These are phyloP conservation scores for Gymnodraco acuticeps DNA, from an alignment of 2,797 vertebrate species.

Conservation along the genomic window DNA sequence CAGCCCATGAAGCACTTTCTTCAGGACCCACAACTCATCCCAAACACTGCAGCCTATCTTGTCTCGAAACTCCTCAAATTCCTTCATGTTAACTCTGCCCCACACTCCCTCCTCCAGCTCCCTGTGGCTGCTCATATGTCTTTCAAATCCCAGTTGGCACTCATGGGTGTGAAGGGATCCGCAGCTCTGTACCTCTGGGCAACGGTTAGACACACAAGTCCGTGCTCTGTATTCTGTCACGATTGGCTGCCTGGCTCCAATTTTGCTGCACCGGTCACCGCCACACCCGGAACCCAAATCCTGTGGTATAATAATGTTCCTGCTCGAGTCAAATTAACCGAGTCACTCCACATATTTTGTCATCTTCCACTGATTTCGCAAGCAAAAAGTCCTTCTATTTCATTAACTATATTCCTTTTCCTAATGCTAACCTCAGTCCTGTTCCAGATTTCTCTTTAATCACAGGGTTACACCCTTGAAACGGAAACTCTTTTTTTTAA, in stretches of 20 bases:
- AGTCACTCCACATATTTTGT: constrained; percentile 27
- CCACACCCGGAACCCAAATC: constrained; percentile 27
- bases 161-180: constrained; percentile 28
- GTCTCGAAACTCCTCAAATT: constrained; percentile 29
- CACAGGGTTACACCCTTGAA: background rate
- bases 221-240: constrained; percentile 31
- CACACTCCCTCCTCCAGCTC: constrained; percentile 26
- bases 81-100: constrained; percentile 32
- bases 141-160: constrained; percentile 45
- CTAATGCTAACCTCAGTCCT: background rate
- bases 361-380: constrained; percentile 21
- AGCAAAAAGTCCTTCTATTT: constrained; percentile 1
- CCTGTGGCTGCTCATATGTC: constrained; percentile 17
- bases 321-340: constrained; percentile 38
- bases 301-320: constrained; percentile 29
- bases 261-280: constrained; percentile 40
- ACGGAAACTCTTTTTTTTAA: background rate
- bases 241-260: constrained; percentile 32
- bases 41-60: constrained; percentile 36
- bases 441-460: background rate
- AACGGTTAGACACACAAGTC: constrained; percentile 24
- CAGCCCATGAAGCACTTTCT: constrained; percentile 19
- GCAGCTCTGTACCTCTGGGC: constrained; percentile 40
- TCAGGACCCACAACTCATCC: constrained; percentile 25
- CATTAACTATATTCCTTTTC: background rate